Conservation (phyloP, 2,113 vertebrate genomes). For the Oncorhynchus kisutch region DNA sequence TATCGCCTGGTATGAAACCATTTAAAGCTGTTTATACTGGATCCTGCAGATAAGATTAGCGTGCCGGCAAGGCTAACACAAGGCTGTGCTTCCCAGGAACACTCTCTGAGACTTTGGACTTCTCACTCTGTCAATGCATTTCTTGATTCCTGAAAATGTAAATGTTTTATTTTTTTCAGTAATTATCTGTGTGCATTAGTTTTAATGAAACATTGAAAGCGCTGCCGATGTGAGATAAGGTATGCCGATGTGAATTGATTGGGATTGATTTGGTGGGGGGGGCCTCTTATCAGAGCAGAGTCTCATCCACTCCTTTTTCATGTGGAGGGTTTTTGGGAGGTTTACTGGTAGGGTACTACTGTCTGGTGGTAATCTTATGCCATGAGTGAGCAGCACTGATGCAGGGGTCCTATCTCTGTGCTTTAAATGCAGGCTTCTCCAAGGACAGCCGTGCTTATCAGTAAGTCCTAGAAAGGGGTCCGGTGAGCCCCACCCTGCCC, state of each 20-base stretch:
- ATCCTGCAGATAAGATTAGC: constrained; percentile 61
- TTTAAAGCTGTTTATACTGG: constrained; percentile 38
- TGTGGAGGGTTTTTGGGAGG: constrained; percentile 30
- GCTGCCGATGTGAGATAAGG: constrained; percentile 8
- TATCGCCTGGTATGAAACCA: constrained; percentile 44
- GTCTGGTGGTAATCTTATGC: constrained; percentile 7
- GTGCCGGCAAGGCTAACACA: constrained; percentile 15
- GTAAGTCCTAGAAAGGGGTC: constrained; percentile 8
- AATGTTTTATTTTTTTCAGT: constrained; percentile 19
- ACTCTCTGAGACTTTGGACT: constrained; percentile 43
- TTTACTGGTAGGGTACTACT: constrained; percentile 14
- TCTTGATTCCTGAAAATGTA: constrained; percentile 21
- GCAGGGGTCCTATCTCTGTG: constrained; percentile 19
- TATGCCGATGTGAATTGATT: constrained; percentile 21
- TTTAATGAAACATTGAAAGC: not conserved
- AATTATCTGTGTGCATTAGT: constrained; percentile 16
- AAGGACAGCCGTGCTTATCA: constrained; percentile 11
- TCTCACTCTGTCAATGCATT: constrained; percentile 40
- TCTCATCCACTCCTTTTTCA: constrained; percentile 33
- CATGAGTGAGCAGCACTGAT: constrained; percentile 8
- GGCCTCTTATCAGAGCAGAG: constrained; percentile 31
- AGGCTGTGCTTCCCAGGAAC: constrained; percentile 39
- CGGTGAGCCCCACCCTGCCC: constrained; percentile 26
- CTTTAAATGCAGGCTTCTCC: constrained; percentile 19
- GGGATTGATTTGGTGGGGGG: constrained; percentile 63